These are phyloP conservation scores for Phasianus colchicus DNA, from an alignment of 2,113 vertebrate genomes.

Conservation along the genomic window DNA sequence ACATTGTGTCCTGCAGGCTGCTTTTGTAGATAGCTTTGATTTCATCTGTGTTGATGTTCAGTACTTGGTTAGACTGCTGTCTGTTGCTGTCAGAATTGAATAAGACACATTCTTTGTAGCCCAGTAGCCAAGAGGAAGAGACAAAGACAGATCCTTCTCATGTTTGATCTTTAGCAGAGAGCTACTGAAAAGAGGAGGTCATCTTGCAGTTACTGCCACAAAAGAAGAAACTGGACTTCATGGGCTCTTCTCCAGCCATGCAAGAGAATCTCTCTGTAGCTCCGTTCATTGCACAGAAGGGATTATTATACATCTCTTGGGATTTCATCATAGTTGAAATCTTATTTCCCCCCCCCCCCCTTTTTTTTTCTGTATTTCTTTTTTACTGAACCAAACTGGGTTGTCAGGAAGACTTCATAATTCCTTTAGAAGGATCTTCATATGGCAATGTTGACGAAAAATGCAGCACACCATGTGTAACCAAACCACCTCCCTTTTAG, in stretches of 20 bases:
- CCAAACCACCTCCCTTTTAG: not conserved
- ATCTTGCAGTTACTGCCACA: not conserved
- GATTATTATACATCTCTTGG: not conserved
- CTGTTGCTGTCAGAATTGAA: not conserved
- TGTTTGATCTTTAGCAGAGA: not conserved
- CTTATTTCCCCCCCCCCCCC: not conserved
- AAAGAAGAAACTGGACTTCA: not conserved
- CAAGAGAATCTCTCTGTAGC: not conserved
- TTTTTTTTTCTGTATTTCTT: not conserved
- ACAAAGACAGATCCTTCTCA: not conserved
- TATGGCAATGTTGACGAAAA: not conserved
- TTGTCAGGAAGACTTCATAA: not conserved
- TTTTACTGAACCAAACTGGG: not conserved
- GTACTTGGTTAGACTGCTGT: not conserved
- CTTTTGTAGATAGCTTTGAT: slow-evolving; percentile 16
- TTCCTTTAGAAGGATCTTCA: not conserved
- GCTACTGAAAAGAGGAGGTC: not conserved
- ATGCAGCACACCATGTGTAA: fast-evolving
- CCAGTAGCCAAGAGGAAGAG: not conserved
- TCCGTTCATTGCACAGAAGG: not conserved
- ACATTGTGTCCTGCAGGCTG: not conserved
- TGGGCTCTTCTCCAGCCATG: not conserved
- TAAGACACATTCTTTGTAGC: not conserved
- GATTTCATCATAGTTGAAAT: not conserved
- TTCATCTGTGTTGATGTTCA: not conserved